phyloP scores from a whole-genome alignment of 2,888 invertebrate species.

The Frankliniella intonsa region DNA sequence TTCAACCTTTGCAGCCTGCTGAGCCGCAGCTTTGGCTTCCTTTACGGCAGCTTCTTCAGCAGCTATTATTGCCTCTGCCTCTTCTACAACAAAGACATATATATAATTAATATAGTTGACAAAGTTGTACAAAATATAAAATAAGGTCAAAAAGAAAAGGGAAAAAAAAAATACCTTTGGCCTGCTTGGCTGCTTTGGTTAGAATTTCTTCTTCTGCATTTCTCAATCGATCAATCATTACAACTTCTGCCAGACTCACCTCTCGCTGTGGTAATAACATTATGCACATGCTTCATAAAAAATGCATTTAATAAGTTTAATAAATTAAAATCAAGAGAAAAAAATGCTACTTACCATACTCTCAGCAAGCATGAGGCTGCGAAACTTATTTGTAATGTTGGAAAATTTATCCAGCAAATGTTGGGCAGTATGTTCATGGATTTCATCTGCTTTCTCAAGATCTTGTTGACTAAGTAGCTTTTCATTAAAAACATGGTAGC shows the following conservation, averaged over 20 bases:
- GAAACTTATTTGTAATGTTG: slow-evolving; percentile 67
- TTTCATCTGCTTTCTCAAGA: slow-evolving; percentile 62
- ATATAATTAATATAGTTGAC: too few relatives aligned
- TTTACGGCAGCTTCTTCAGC: slow-evolving; percentile 48
- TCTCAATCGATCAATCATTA: slow-evolving; percentile 62
- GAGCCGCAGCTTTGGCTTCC: not conserved
- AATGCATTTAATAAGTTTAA: slow-evolving; percentile 24
- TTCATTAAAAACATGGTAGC: slow-evolving; percentile 72
- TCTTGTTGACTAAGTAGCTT: slow-evolving; percentile 59
- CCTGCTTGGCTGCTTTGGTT: slow-evolving; percentile 34
- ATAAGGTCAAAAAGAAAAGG: too few relatives aligned
- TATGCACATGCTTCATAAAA: not conserved
- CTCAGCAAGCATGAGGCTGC: slow-evolving; percentile 66
- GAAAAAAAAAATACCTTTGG: slow-evolving; percentile 49
- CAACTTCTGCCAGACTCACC: slow-evolving; percentile 68
- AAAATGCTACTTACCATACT: slow-evolving; percentile 60
- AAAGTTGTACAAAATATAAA: slow-evolving; percentile 43
- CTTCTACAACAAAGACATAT: slow-evolving; percentile 51
- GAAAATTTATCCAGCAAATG: slow-evolving; percentile 66
- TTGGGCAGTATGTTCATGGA: slow-evolving; percentile 63
- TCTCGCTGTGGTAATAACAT: slow-evolving; percentile 46
- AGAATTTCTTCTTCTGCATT: slow-evolving; percentile 30
- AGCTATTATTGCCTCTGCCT: slow-evolving; percentile 59
- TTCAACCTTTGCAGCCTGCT: slow-evolving; percentile 39
- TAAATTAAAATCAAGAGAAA: slow-evolving; percentile 11